Conservation (phyloP, 2,888 invertebrate species). For the Mesopsocus fuscifrons region DNA sequence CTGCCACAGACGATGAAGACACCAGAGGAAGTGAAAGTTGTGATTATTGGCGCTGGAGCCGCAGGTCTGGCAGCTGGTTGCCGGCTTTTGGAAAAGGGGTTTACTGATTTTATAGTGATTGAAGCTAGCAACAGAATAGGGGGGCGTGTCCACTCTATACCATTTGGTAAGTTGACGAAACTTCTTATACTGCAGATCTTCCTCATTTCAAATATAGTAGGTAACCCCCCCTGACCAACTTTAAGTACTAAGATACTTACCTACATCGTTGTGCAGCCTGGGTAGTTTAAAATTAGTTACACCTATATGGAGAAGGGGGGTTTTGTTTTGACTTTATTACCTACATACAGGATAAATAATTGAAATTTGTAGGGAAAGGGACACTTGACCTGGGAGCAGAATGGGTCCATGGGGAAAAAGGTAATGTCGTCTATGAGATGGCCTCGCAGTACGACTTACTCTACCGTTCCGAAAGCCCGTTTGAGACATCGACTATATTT, state of each 20-base stretch:
- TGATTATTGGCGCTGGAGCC: slow-evolving; percentile 38
- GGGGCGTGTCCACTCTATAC: slow-evolving; percentile 33
- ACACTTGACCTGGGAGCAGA: slow-evolving; percentile 24
- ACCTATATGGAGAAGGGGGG: too few relatives aligned
- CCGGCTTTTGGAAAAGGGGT: slow-evolving; percentile 26
- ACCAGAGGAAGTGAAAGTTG: too few relatives aligned
- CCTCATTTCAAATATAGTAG: too few relatives aligned
- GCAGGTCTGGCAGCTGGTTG: slow-evolving; percentile 36
- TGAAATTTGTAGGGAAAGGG: slow-evolving; percentile 15
- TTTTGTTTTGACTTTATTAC: too few relatives aligned
- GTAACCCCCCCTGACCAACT: too few relatives aligned
- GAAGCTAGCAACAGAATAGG: slow-evolving; percentile 44
- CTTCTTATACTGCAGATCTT: too few relatives aligned
- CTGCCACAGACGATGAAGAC: too few relatives aligned
- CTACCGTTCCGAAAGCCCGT: background rate
- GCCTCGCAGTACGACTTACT: slow-evolving; percentile 16
- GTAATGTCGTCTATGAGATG: slow-evolving; percentile 21
- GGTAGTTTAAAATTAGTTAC: too few relatives aligned
- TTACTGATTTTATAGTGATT: slow-evolving; percentile 32
- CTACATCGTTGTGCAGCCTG: too few relatives aligned
- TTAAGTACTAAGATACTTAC: too few relatives aligned
- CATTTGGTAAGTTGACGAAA: slow-evolving; percentile 24
- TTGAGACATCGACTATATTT: too few relatives aligned
- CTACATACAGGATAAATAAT: too few relatives aligned
- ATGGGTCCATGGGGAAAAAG: slow-evolving; percentile 24